A percentile compares a stretch with the other conserved stretches of the same genome.
Evolutionary conservation across 92 coral and sea anemone species (phyloP).

Genomic region (Meandrina meandrites): DNA sequence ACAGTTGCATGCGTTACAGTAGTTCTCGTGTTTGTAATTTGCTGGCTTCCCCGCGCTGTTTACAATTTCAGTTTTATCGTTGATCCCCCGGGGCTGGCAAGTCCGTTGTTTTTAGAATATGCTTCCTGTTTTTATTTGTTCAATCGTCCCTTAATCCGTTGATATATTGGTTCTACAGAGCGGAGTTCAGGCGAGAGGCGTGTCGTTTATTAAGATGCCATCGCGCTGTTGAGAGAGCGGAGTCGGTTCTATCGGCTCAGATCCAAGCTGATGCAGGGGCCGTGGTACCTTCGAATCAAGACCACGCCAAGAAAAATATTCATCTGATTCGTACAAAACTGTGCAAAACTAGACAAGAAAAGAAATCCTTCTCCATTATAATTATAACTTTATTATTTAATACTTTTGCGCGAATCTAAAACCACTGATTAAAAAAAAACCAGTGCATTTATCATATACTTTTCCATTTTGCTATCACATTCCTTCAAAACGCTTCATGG

Average conservation of each 20-base stretch:
- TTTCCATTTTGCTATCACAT: too few species aligned
- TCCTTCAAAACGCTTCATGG: not conserved
- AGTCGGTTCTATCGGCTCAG: slow-evolving; percentile 5
- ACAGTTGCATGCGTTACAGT: slow-evolving; percentile 57
- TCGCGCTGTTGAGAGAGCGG: not conserved
- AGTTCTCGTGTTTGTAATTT: slow-evolving; percentile 50
- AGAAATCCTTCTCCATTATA: too few species aligned
- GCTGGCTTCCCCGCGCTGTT: slow-evolving; percentile 69
- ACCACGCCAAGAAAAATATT: not conserved
- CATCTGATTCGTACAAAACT: not conserved
- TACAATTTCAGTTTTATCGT: slow-evolving; percentile 53
- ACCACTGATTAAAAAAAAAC: too few species aligned
- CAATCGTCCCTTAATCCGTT: slow-evolving; percentile 73
- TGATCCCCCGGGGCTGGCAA: slow-evolving; percentile 43
- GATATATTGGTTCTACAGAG: slow-evolving; percentile 72
- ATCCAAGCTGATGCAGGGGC: not conserved
- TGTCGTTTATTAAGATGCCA: slow-evolving; percentile 24
- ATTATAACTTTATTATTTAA: too few species aligned
- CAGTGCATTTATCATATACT: not conserved
- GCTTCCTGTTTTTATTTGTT: slow-evolving; percentile 62
- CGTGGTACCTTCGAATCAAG: not conserved
- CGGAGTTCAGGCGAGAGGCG: slow-evolving; percentile 63
- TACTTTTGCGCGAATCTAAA: too few species aligned
- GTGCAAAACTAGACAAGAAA: not conserved
- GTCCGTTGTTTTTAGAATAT: slow-evolving; percentile 50